Evolutionary conservation across 1,140 invertebrate genomes (phyloP), one percentile per base, ranked within the genome.

Genomic region (Orius insidiosus): DNA sequence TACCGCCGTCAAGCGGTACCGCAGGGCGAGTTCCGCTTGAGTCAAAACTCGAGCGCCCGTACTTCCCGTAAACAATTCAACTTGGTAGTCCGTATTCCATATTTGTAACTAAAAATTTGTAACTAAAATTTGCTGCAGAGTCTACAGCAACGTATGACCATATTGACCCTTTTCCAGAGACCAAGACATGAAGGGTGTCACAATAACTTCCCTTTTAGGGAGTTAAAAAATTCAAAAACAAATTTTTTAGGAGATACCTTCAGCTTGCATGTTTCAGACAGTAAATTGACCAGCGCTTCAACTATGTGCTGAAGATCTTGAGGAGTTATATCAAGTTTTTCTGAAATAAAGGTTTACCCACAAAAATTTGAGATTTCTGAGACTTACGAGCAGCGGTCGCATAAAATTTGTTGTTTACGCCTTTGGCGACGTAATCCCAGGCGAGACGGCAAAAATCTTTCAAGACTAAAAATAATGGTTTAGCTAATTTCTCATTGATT

Each of bases 361-460:
- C 10, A 44, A 31, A 24, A 24, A 24, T 24, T 24, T 24, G 24
- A 4, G 24, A 3, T 24, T 7, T 24, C 3, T 24, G 24, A 24
- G 24, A 24, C 48, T 51, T 35, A 53, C 52, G 49, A 0, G 52
- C 46, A 18, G 46, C 47, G 14, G 39, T 32, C 11, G 16, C 11
- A 35, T 51, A 49, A 3, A 51, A 35, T 45, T 53, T 53, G 2
- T 39, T 44, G 31, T 51, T 47, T n/a, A 47, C 46, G 1, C 52
- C 52, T 38, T 49, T 53, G 10, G 18, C 31, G 10, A 53, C n/a
- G 34, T 46, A 53, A 14, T 51, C 49, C 31, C 45, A 49, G 5
- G 52, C 13, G 15, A 52, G 34, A 19, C 43, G 49, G 19, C 51
- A 52, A 33, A 52, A 52, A 37, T 52, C 51, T 36, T 52, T 48